Evolutionary conservation across 92 coral and sea anemone species (phyloP).

Genomic region (Plumapathes pennacea): DNA sequence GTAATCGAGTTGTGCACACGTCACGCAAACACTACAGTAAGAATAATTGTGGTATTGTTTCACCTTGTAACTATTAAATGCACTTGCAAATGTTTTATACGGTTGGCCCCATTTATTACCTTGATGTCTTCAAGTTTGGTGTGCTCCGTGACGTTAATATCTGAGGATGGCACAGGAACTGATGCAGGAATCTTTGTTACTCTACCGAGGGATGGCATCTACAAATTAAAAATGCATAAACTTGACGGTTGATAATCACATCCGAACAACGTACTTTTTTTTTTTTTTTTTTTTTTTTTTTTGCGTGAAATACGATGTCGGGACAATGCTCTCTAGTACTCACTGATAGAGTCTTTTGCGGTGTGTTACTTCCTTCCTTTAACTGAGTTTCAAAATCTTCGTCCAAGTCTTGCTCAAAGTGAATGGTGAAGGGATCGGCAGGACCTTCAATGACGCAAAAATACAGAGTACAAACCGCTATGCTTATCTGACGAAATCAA

Average conservation of each 20-base stretch:
- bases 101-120: too few species aligned
- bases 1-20: too few species aligned
- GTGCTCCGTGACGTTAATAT: slow-evolving; percentile 6
- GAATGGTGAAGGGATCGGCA: slow-evolving; percentile 78
- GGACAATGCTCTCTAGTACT: too few species aligned
- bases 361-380: slow-evolving; percentile 21
- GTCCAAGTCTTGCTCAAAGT: slow-evolving; percentile 88
- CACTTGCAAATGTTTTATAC: too few species aligned
- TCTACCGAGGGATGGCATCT: slow-evolving; percentile 61
- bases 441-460: slow-evolving; percentile 24
- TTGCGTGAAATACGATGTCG: too few species aligned
- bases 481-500: too few species aligned
- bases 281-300: too few species aligned
- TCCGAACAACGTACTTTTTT: too few species aligned
- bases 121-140: slow-evolving; percentile 34
- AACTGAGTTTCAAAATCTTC: slow-evolving; percentile 51
- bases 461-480: too few species aligned
- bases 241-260: background rate
- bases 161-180: slow-evolving; percentile 15
- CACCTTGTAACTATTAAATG: too few species aligned
- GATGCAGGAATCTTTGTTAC: slow-evolving; percentile 24
- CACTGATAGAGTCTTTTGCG: slow-evolving; percentile 41
- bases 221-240: background rate
- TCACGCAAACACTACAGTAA: too few species aligned
- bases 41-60: too few species aligned